Evolutionary conservation across 2,888 invertebrate genomes (phyloP).

Genomic region (Drosophila anomelani): DNA sequence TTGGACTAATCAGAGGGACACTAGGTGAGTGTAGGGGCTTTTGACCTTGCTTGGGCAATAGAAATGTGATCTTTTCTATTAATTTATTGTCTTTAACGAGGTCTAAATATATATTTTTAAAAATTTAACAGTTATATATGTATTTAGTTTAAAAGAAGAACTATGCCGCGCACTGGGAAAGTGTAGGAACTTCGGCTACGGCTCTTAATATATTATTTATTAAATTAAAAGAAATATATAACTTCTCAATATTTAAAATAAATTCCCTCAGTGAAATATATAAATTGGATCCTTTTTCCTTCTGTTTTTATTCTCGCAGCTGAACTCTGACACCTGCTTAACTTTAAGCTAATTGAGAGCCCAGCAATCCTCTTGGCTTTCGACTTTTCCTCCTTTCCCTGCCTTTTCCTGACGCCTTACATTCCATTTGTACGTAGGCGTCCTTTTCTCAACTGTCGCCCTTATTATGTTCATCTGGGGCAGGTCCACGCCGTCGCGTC

Average conservation of each 20-base stretch:
- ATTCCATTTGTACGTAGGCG: constrained; percentile 23
- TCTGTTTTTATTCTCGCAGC: too few relatives aligned
- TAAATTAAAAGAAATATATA: neutral
- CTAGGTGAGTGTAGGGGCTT: neutral
- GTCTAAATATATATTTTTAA: neutral
- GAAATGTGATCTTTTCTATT: neutral
- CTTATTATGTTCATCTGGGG: constrained; percentile 16
- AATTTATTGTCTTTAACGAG: neutral
- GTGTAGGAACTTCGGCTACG: too few relatives aligned
- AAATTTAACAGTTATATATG: too few relatives aligned
- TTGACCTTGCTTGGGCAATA: neutral
- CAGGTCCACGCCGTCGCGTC: neutral
- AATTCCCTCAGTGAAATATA: neutral
- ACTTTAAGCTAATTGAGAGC: constrained; percentile 37
- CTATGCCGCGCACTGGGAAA: too few relatives aligned
- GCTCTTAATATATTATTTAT: neutral
- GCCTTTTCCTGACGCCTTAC: constrained; percentile 11
- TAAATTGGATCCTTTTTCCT: neutral
- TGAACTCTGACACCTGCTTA: constrained; percentile 31
- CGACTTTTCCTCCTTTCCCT: constrained; percentile 9
- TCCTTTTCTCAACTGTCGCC: constrained; percentile 38
- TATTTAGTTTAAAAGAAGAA: too few relatives aligned
- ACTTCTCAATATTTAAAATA: neutral
- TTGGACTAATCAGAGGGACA: neutral
- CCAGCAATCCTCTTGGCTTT: constrained; percentile 17